phyloP scores from a whole-genome alignment of 2,888 invertebrate genomes.

The Atrina japonica region DNA sequence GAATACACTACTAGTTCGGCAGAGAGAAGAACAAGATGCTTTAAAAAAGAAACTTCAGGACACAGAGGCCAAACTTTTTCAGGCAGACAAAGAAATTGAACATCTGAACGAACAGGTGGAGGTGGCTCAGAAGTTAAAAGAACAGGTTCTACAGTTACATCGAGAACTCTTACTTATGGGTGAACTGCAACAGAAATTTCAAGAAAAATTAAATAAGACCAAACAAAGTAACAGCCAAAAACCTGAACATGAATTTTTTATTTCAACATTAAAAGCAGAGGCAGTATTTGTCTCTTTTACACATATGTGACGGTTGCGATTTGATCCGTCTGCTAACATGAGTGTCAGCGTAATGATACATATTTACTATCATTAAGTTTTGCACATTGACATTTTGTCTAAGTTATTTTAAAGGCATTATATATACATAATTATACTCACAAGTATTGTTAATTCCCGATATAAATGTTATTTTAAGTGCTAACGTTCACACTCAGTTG shows the following conservation, averaged over 20 bases:
- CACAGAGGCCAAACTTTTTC: conserved; percentile 64
- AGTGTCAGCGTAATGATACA: no score
- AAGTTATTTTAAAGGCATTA: no score
- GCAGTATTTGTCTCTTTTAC: no score
- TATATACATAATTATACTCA: no score
- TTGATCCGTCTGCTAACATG: no score
- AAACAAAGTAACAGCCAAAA: conserved; percentile 46
- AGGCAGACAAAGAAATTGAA: conserved; percentile 66
- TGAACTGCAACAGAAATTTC: conserved; percentile 76
- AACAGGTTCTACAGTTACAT: conserved; percentile 71
- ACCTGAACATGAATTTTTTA: conserved; percentile 52
- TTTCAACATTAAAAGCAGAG: conserved; percentile 64
- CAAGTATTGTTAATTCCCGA: no score
- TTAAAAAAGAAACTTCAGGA: conserved; percentile 70
- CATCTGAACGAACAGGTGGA: conserved; percentile 61
- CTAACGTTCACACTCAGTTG: no score
- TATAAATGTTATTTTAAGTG: no score
- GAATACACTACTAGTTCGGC: conserved; percentile 65
- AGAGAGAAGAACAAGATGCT: conserved; percentile 69
- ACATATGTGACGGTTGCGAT: no score
- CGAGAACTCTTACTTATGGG: conserved; percentile 78
- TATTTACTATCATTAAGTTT: no score
- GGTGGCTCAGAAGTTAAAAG: conserved; percentile 64
- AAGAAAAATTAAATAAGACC: conserved; percentile 66
- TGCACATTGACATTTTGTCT: no score